Percentiles rank a stretch among this genome's conserved stretches.
Conservation (phyloP, 2,888 invertebrate genomes). For the Meta bourneti region DNA sequence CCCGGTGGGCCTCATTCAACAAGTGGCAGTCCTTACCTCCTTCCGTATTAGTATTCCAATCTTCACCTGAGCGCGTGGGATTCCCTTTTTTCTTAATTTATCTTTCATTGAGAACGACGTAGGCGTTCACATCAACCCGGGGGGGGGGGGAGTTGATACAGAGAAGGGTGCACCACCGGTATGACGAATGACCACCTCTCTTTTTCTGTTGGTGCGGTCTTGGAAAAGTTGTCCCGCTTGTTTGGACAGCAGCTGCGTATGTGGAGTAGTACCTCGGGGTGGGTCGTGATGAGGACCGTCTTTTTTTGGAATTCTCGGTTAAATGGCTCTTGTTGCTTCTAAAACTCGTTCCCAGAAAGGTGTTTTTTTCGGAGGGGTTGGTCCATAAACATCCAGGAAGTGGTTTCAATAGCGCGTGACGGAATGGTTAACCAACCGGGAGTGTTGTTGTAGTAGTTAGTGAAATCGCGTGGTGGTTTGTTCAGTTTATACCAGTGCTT, state of each 20-base stretch:
- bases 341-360: not conserved
- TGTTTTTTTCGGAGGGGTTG: not conserved
- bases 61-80: slow-evolving; percentile 17
- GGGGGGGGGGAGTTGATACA: not conserved
- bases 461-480: no score
- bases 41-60: slow-evolving; percentile 34
- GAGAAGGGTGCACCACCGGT: slow-evolving; percentile 15
- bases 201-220: not conserved
- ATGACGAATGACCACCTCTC: slow-evolving; percentile 42
- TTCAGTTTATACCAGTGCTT: no score
- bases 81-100: slow-evolving; percentile 8
- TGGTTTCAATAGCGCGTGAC: no score
- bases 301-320: no score
- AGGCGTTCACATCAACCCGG: slow-evolving; percentile 35
- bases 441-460: no score
- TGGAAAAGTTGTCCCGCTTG: slow-evolving; percentile 7
- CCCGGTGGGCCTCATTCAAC: slow-evolving; percentile 23
- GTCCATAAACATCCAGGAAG: no score
- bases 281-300: no score
- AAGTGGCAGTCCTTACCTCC: not conserved
- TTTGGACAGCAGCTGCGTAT: not conserved
- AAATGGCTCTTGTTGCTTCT: no score
- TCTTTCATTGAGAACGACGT: slow-evolving; percentile 6
- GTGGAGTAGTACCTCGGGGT: not conserved
- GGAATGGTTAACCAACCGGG: no score